These are phyloP conservation scores for Dione vanillae DNA, from an alignment of 2,888 invertebrate genomes.

Conservation along the genomic window DNA sequence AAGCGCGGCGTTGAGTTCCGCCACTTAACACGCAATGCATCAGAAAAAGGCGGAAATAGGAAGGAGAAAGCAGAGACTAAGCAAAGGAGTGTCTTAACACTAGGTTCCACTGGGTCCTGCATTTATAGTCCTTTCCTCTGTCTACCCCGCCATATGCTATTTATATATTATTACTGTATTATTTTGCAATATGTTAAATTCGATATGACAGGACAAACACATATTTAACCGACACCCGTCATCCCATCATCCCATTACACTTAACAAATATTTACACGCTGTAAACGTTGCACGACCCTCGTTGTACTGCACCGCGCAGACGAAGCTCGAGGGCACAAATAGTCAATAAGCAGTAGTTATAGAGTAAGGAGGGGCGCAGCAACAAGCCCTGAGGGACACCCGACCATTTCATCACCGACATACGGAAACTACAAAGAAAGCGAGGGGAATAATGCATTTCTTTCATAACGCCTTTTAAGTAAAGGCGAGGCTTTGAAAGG, in stretches of 20 bases:
- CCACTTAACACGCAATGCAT: no score
- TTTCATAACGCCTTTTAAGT: slow-evolving; percentile 52
- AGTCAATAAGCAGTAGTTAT: slow-evolving; percentile 67
- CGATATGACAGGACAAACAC: background rate
- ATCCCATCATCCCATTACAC: slow-evolving; percentile 21
- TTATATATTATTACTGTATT: no score
- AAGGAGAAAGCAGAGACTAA: no score
- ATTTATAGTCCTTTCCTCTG: no score
- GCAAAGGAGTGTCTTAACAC: no score
- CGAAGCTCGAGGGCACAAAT: slow-evolving; percentile 45
- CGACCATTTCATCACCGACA: slow-evolving; percentile 69
- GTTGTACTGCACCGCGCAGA: background rate
- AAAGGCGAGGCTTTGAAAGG: slow-evolving; percentile 16
- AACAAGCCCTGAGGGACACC: slow-evolving; percentile 60
- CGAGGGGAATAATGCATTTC: slow-evolving; percentile 61
- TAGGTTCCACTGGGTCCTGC: no score
- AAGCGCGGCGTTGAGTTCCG: no score
- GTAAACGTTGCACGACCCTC: slow-evolving; percentile 61
- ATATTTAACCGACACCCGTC: background rate
- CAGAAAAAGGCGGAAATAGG: no score
- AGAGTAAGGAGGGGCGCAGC: slow-evolving; percentile 54
- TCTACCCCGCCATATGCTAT: no score
- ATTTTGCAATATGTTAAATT: background rate
- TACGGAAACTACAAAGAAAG: slow-evolving; percentile 57
- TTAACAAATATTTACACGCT: slow-evolving; percentile 71